A percentile compares a stretch with the other conserved stretches of the same genome.
Conservation (phyloP, 2,113 vertebrate genomes). For the Hyperoodon ampullatus region DNA sequence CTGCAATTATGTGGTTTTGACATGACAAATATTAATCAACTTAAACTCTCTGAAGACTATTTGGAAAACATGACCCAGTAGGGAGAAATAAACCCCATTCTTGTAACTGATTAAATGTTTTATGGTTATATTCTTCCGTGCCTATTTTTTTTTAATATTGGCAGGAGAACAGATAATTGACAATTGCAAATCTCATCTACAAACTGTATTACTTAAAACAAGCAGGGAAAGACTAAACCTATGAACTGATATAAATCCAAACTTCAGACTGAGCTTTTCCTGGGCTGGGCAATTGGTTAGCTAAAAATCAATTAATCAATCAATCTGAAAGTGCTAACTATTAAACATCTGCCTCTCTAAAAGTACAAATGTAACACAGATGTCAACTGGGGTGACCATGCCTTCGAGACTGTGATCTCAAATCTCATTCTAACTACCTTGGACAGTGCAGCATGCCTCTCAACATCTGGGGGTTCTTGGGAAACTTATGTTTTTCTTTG, state of each 20-base stretch:
- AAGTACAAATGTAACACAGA: background rate
- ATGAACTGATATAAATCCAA: background rate
- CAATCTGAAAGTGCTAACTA: background rate
- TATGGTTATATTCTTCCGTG: conserved; percentile 60
- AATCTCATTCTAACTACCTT: background rate
- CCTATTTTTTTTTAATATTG: conserved; percentile 54
- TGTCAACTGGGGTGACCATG: background rate
- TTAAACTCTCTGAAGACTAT: conserved; percentile 67
- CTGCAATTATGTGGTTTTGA: conserved; percentile 57
- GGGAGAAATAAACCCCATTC: conserved; percentile 52
- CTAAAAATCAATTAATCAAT: conserved; percentile 39
- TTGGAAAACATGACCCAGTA: conserved; percentile 58
- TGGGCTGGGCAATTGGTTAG: background rate
- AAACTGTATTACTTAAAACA: conserved; percentile 19
- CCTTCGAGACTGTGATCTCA: background rate
- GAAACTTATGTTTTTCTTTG: background rate
- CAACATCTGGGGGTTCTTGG: background rate
- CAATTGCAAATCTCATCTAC: background rate
- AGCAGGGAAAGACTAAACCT: background rate
- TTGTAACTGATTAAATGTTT: conserved; percentile 60
- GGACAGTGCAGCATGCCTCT: background rate
- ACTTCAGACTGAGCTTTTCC: conserved; percentile 34
- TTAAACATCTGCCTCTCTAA: background rate
- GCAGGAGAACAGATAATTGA: conserved; percentile 55
- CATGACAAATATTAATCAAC: conserved; percentile 67